Percentiles rank a stretch among this genome's conserved stretches.
Evolutionary conservation across 2,797 vertebrate species (phyloP).

Genomic region (Nyctalus aviator): DNA sequence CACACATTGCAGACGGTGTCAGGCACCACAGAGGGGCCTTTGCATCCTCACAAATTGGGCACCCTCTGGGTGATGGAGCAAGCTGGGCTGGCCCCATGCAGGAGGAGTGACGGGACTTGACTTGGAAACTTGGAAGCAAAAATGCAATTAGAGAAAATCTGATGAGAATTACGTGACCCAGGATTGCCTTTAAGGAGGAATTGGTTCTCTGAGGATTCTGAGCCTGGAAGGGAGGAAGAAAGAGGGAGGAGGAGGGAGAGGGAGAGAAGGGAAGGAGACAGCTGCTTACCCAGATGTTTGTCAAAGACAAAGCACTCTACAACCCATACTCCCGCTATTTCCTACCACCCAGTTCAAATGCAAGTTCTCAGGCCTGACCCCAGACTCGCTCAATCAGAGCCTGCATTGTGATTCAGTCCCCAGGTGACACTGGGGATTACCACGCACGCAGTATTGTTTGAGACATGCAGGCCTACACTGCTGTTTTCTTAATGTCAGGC

Average conservation of each 20-base stretch:
- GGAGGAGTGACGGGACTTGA: neutral
- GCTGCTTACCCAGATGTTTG: neutral
- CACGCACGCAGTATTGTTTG: accelerated
- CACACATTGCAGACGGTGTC: neutral
- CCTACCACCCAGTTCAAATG: neutral
- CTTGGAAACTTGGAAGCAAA: slow-evolving; percentile 11
- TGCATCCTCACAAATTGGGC: neutral
- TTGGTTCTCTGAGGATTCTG: neutral
- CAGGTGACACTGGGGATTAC: neutral
- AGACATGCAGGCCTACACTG: accelerated
- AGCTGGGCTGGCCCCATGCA: neutral
- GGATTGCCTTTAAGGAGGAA: slow-evolving; percentile 25
- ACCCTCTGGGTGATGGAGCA: neutral
- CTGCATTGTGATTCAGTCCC: too few relatives aligned
- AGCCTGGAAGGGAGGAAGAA: neutral
- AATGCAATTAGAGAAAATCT: slow-evolving; percentile 40
- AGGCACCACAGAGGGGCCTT: neutral
- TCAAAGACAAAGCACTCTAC: neutral
- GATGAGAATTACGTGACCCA: neutral
- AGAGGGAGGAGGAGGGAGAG: neutral
- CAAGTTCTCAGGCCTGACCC: neutral
- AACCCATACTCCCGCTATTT: neutral
- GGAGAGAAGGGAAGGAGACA: neutral
- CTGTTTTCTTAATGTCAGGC: neutral
- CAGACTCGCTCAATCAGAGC: neutral